These are phyloP conservation scores for Eospalax fontanierii DNA, from an alignment of 2,797 vertebrate genomes.

Conservation along the genomic window DNA sequence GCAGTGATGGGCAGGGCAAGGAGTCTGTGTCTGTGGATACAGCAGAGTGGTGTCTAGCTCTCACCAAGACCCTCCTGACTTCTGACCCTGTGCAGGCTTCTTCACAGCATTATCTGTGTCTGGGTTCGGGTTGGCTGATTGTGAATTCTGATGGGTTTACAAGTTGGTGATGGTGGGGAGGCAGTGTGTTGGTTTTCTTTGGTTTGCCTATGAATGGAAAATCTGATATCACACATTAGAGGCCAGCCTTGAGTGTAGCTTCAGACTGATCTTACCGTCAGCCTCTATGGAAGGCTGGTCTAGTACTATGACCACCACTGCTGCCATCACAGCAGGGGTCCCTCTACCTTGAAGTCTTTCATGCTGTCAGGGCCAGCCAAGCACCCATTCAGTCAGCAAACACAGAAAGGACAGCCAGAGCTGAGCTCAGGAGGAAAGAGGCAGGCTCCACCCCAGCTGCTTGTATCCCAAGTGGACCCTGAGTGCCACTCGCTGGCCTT, in stretches of 20 bases:
- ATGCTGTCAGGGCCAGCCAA: fast-evolving
- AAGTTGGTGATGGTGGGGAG: background rate
- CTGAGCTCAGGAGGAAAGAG: background rate
- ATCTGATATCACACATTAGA: constrained; percentile 86
- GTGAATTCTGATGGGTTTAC: constrained; percentile 68
- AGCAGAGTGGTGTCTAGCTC: constrained; percentile 24
- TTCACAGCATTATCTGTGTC: constrained; percentile 58
- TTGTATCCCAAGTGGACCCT: background rate
- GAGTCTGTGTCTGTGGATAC: constrained; percentile 63
- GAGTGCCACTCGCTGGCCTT: background rate
- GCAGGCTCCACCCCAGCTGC: background rate
- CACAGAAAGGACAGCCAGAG: background rate
- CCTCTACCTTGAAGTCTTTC: background rate
- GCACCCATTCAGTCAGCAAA: background rate
- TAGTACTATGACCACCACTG: background rate
- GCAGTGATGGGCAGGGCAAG: constrained; percentile 52
- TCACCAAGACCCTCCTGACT: constrained; percentile 72
- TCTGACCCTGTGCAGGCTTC: constrained; percentile 37
- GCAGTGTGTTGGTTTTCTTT: background rate
- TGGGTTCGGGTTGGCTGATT: constrained; percentile 44
- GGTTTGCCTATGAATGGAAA: constrained; percentile 84
- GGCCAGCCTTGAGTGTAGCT: constrained; percentile 76
- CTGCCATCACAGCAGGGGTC: background rate
- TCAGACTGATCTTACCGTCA: constrained; percentile 39
- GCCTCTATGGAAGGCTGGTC: background rate